phyloP scores from a whole-genome alignment of 2,797 vertebrate genomes.

The Champsocephalus gunnari region DNA sequence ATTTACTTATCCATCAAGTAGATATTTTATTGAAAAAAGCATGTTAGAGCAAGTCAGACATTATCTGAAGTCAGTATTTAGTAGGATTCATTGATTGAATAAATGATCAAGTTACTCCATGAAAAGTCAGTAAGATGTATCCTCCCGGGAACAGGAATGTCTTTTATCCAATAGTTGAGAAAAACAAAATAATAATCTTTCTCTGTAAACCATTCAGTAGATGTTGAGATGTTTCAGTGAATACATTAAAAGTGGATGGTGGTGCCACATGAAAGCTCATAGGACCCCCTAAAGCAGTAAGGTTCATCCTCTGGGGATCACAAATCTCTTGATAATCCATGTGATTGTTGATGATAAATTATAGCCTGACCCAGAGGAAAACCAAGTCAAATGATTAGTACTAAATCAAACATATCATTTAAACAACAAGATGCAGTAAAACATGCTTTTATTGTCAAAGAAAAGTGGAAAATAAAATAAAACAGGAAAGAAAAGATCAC shows the following conservation, averaged over 20 bases:
- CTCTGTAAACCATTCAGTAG: neutral
- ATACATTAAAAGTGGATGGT: neutral
- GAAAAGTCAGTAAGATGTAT: neutral
- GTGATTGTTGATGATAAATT: neutral
- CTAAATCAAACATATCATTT: neutral
- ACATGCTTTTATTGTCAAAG: conserved; percentile 64
- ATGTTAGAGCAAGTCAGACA: no score
- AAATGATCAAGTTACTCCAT: neutral
- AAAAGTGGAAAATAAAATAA: conserved; percentile 55
- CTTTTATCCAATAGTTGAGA: neutral
- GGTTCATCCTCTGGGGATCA: neutral
- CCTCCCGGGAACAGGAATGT: neutral
- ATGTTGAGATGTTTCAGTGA: neutral
- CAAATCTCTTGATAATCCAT: neutral
- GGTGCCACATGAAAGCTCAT: neutral
- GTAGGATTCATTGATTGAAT: no score
- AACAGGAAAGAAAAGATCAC: conserved; percentile 38
- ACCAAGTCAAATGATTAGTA: neutral
- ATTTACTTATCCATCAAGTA: no score
- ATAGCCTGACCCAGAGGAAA: neutral
- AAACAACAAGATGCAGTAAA: conserved; percentile 26
- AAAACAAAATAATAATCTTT: neutral
- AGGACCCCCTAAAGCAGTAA: neutral
- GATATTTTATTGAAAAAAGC: no score
- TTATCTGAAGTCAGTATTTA: no score